Evolutionary conservation across 2,888 invertebrate genomes (phyloP).

Genomic region (Sympetrum striolatum): DNA sequence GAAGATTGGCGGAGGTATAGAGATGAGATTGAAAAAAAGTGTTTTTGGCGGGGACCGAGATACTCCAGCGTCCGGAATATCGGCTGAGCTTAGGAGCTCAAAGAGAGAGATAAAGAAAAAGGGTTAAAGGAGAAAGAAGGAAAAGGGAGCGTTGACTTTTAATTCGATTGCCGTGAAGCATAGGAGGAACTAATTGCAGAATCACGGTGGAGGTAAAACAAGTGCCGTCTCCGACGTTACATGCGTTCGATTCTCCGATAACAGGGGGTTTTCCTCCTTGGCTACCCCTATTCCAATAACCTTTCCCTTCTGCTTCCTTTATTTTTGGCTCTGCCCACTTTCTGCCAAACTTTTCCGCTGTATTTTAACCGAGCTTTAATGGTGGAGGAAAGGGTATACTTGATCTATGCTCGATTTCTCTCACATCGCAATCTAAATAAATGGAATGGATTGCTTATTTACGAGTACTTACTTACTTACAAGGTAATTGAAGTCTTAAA

Average conservation of each 20-base stretch:
- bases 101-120: neutral
- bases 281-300: neutral
- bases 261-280: neutral
- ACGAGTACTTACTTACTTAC: no score
- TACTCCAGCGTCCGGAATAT: no score
- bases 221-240: neutral
- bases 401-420: no score
- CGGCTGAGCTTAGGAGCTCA: neutral
- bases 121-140: neutral
- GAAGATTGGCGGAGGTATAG: no score
- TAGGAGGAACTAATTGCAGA: neutral
- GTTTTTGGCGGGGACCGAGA: no score
- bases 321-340: neutral
- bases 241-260: neutral
- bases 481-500: no score
- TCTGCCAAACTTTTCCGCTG: neutral
- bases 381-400: no score
- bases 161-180: neutral
- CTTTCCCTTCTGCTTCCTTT: neutral
- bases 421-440: no score
- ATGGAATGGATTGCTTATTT: no score
- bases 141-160: neutral
- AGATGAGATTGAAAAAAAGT: no score
- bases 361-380: neutral
- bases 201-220: neutral